Evolutionary conservation across 2,888 invertebrate species (phyloP).

Genomic region (Drosophila aldrichi): DNA sequence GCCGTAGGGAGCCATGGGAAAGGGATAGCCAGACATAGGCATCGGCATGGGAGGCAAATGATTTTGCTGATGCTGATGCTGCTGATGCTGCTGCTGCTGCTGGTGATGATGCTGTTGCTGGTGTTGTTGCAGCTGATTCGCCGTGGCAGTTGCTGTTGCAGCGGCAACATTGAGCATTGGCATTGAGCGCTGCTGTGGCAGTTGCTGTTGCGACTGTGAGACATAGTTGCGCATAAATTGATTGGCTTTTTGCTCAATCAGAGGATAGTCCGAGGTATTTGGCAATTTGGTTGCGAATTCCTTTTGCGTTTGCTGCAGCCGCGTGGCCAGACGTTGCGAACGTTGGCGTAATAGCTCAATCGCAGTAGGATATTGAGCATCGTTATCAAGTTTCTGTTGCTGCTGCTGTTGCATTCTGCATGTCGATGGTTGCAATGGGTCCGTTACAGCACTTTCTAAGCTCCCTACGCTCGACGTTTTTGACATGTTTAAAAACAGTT

Average conservation of each 20-base stretch:
- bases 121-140: not conserved
- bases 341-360: slow-evolving; percentile 55
- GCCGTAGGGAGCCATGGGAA: slow-evolving; percentile 3
- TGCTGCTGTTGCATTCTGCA: slow-evolving; percentile 7
- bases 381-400: not conserved
- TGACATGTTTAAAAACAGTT: slow-evolving; percentile 55
- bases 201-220: slow-evolving; percentile 13
- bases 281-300: slow-evolving; percentile 33
- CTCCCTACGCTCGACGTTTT: slow-evolving; percentile 57
- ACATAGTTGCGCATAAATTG: slow-evolving; percentile 45
- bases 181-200: slow-evolving; percentile 6
- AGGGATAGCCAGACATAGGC: slow-evolving; percentile 13
- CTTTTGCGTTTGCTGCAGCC: slow-evolving; percentile 52
- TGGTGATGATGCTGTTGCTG: not conserved
- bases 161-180: not conserved
- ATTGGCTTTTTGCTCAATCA: slow-evolving; percentile 27
- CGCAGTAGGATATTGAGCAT: slow-evolving; percentile 27
- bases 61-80: not conserved
- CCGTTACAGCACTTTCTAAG: slow-evolving; percentile 29
- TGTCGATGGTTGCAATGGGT: slow-evolving; percentile 20
- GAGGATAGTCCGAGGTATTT: not conserved
- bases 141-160: not conserved
- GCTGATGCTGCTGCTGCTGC: not conserved
- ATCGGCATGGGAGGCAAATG: slow-evolving; percentile 5
- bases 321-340: slow-evolving; percentile 49